A percentile compares a stretch with the other conserved stretches of the same genome.
phyloP scores from a whole-genome alignment of 1,140 invertebrate species.

The Subanguina moxae region DNA sequence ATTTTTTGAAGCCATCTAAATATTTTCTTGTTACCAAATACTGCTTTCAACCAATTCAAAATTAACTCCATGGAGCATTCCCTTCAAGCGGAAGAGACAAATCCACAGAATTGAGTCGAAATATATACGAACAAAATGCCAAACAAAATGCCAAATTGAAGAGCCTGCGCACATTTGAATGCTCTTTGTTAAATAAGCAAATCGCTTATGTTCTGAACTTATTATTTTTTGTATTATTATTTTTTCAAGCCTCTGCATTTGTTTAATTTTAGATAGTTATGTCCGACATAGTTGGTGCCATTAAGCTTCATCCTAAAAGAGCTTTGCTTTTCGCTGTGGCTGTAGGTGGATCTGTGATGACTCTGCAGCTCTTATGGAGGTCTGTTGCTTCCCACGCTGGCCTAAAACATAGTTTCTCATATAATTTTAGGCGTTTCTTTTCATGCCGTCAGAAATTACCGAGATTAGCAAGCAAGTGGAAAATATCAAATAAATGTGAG shows the following conservation, averaged over 20 bases:
- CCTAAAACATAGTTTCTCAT: neutral
- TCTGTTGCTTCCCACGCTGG: constrained; percentile 13
- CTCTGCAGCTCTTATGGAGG: constrained; percentile 23
- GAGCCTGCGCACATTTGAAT: no score
- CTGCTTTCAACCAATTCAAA: neutral
- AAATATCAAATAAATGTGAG: constrained; percentile 19
- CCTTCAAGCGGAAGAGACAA: neutral
- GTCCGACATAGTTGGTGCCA: constrained; percentile 16
- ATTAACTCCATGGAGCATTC: neutral
- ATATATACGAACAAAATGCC: neutral
- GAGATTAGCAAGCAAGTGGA: constrained; percentile 19
- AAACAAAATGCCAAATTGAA: neutral
- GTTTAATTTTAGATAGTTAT: neutral
- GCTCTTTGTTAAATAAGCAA: no score
- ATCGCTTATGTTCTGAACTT: no score
- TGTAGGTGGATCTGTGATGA: constrained; percentile 23
- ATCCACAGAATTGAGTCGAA: neutral
- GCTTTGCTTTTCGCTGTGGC: constrained; percentile 24
- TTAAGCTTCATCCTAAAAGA: constrained; percentile 19
- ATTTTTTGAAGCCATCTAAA: constrained; percentile 4
- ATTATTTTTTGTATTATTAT: no score
- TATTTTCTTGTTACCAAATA: no score
- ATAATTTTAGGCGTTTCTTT: constrained; percentile 31
- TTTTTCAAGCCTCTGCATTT: no score
- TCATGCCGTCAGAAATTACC: constrained; percentile 18